Conservation (phyloP, 2,888 invertebrate genomes). For the Augiades crinisus region DNA sequence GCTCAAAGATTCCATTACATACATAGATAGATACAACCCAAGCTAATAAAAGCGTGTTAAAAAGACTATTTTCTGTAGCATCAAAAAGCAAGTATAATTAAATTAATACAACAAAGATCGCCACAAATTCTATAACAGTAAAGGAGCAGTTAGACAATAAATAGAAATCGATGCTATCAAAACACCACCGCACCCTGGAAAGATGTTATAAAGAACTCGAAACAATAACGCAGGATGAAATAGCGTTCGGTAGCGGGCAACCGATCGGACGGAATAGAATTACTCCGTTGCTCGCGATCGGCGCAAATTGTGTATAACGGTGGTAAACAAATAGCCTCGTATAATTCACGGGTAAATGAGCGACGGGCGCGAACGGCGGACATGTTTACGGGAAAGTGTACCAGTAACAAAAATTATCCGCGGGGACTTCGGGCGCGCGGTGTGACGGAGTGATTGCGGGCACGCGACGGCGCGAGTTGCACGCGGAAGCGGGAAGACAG, state of each 20-base stretch:
- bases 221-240: slow-evolving; percentile 19
- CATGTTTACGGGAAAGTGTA: slow-evolving; percentile 40
- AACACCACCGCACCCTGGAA: not conserved
- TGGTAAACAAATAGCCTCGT: slow-evolving; percentile 24
- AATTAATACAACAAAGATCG: too few species aligned
- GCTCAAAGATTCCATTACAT: too few species aligned
- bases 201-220: slow-evolving; percentile 14
- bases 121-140: too few species aligned
- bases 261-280: slow-evolving; percentile 18
- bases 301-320: slow-evolving; percentile 28
- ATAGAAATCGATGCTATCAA: slow-evolving; percentile 3
- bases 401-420: slow-evolving; percentile 49
- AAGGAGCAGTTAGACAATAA: not conserved
- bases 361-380: slow-evolving; percentile 20
- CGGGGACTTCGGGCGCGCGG: slow-evolving; percentile 47
- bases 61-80: too few species aligned
- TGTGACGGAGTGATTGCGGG: slow-evolving; percentile 52
- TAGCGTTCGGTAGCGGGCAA: slow-evolving; percentile 14
- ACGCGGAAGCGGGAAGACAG: slow-evolving; percentile 34
- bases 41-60: too few species aligned
- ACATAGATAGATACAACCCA: too few species aligned
- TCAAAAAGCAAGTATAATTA: too few species aligned
- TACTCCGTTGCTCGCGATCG: slow-evolving; percentile 6
- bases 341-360: slow-evolving; percentile 26
- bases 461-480: slow-evolving; percentile 30